Conservation (phyloP, 2,113 vertebrate genomes). For the Corynorhinus townsendii region DNA sequence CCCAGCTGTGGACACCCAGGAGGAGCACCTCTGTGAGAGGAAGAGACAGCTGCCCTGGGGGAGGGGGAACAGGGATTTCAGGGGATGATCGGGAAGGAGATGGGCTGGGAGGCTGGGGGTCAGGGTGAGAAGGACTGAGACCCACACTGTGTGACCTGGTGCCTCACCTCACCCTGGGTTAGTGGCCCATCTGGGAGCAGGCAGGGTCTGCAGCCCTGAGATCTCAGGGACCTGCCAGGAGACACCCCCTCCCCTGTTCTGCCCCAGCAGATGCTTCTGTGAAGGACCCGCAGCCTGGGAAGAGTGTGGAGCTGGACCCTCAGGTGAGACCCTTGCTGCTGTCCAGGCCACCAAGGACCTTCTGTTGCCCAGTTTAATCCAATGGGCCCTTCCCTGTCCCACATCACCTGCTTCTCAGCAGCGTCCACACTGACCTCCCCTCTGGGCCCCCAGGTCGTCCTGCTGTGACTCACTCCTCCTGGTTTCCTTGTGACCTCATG, state of each 20-base stretch:
- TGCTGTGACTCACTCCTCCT: not conserved
- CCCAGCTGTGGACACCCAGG: fast-evolving
- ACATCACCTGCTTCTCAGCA: not conserved
- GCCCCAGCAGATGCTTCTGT: not conserved
- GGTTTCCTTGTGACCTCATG: fast-evolving
- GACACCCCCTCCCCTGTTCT: not conserved
- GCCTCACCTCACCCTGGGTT: not conserved
- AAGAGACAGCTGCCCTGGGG: fast-evolving
- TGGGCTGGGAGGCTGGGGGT: fast-evolving
- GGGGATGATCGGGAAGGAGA: not conserved
- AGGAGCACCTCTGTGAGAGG: not conserved
- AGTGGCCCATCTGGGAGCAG: not conserved
- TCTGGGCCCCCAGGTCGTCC: fast-evolving
- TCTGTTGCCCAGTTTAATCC: no score
- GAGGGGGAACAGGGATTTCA: not conserved
- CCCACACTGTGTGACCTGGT: fast-evolving
- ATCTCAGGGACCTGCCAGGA: not conserved
- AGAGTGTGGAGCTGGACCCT: not conserved
- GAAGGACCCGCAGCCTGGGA: not conserved
- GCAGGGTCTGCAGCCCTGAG: fast-evolving
- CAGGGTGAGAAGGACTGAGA: not conserved
- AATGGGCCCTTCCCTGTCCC: fast-evolving
- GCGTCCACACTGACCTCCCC: fast-evolving
- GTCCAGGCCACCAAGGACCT: not conserved
- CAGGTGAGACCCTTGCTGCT: not conserved